Evolutionary conservation across 1,140 invertebrate species (phyloP), one percentile per base, ranked within the genome.

Genomic region (Drosophila subpulchrella): DNA sequence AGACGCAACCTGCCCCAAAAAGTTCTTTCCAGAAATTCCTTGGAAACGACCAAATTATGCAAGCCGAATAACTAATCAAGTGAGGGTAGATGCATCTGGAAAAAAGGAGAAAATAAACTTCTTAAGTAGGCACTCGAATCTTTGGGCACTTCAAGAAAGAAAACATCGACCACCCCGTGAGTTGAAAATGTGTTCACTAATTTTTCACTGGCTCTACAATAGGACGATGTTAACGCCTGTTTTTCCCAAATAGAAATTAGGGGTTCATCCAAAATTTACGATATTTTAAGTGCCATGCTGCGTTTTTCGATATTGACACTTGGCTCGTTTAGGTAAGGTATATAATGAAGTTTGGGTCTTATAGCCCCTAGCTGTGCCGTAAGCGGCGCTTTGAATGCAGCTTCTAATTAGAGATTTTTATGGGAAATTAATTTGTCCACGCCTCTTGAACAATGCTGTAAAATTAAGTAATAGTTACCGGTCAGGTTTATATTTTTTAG

Each of bases 1-100:
- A 84, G 73, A 48, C 84, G 61, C 84, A 89, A 88, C 84, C 84
- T 89, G 73, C 84, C 84, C 72, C 84, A 88, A 89, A 83, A 62
- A 62, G n/a, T 27, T 58, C 2, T 17, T 48, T 20, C 57, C 39
- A 51, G 66, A 68, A 80, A 75, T 75, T 78, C 74, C 63, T 66
- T 63, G 24, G 50, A 70, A 88, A 90, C 70, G 53, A 75, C 68
- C 67, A 84, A 81, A 78, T 84, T 89, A 84, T 89, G 84, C 84
- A 66, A 74, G 73, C 59, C 39, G 84, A 81, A 89, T 89, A 68
- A 32, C 75, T 84, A 89, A 89, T 89, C 53, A 74, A 77, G 65
- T 75, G 61, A 41, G 63, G 58, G 30, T 36, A 56, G 50, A 57
- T 39, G 67, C 65, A 24, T 59, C 42, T 5, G 8, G 24, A 11